Conservation (phyloP, 1,140 invertebrate genomes). For the Neocloeon triangulifer region DNA sequence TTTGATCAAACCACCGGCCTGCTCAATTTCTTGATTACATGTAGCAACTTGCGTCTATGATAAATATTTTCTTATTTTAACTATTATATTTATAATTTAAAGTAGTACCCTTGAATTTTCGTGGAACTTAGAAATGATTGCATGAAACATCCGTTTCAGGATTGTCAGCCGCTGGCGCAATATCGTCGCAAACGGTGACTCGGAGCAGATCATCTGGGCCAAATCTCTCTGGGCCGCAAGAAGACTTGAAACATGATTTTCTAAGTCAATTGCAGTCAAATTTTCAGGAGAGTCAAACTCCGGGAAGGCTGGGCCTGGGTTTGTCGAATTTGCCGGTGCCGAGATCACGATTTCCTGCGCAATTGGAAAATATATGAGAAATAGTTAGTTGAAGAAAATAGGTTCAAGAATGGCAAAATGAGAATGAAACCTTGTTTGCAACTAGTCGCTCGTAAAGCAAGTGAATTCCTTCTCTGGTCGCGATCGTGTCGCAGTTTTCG, state of each 20-base stretch:
- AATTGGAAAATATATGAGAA: not conserved
- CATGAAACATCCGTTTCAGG: slow-evolving; percentile 33
- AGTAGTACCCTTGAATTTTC: slow-evolving; percentile 17
- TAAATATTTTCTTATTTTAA: not conserved
- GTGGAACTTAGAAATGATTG: slow-evolving; percentile 29
- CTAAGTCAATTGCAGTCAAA: slow-evolving; percentile 22
- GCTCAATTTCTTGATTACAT: slow-evolving; percentile 2
- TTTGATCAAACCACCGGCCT: slow-evolving; percentile 5
- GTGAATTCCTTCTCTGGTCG: slow-evolving; percentile 24
- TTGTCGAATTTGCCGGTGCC: slow-evolving; percentile 19
- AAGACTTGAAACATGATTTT: slow-evolving; percentile 25
- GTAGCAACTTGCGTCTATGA: slow-evolving; percentile 9
- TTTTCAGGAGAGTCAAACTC: slow-evolving; percentile 22
- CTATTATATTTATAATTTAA: not conserved
- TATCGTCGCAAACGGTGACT: slow-evolving; percentile 27
- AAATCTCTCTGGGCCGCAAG: slow-evolving; percentile 27
- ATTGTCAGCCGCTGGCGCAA: slow-evolving; percentile 30
- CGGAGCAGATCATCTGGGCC: slow-evolving; percentile 25
- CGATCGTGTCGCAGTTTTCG: slow-evolving; percentile 30
- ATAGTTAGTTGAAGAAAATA: not conserved
- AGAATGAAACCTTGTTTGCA: slow-evolving; percentile 23
- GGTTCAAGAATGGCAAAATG: slow-evolving; percentile 6
- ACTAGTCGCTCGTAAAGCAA: slow-evolving; percentile 27
- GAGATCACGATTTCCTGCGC: slow-evolving; percentile 17
- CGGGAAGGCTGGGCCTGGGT: slow-evolving; percentile 17